Evolutionary conservation across 2,113 vertebrate genomes (phyloP).

Genomic region (Pica pica): DNA sequence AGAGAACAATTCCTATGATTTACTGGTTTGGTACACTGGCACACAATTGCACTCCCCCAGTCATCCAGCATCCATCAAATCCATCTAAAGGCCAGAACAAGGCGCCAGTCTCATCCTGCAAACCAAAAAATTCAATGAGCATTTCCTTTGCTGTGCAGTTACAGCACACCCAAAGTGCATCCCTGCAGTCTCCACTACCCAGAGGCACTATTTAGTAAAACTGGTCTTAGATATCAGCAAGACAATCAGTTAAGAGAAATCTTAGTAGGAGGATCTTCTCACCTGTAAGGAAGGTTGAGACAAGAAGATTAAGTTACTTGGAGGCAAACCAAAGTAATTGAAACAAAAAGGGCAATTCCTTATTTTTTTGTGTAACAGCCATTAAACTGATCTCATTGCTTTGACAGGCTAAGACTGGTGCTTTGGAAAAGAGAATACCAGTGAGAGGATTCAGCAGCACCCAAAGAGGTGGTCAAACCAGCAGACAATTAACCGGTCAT

Average conservation of each 20-base stretch:
- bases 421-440: neutral
- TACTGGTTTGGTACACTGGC: neutral
- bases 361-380: neutral
- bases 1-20: neutral
- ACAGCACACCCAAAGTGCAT: neutral
- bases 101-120: neutral
- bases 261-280: neutral
- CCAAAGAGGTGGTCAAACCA: neutral
- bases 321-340: neutral
- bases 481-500: neutral
- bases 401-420: neutral
- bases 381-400: neutral
- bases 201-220: neutral
- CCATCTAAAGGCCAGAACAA: neutral
- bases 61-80: neutral
- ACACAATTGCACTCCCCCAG: neutral
- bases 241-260: neutral
- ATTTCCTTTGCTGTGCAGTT: neutral
- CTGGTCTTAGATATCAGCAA: neutral
- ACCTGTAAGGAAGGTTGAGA: neutral
- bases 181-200: neutral
- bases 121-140: neutral
- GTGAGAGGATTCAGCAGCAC: neutral
- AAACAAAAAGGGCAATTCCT: neutral
- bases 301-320: accelerated